Conservation (phyloP, 2,113 vertebrate genomes). For the Trogon melanurus region DNA sequence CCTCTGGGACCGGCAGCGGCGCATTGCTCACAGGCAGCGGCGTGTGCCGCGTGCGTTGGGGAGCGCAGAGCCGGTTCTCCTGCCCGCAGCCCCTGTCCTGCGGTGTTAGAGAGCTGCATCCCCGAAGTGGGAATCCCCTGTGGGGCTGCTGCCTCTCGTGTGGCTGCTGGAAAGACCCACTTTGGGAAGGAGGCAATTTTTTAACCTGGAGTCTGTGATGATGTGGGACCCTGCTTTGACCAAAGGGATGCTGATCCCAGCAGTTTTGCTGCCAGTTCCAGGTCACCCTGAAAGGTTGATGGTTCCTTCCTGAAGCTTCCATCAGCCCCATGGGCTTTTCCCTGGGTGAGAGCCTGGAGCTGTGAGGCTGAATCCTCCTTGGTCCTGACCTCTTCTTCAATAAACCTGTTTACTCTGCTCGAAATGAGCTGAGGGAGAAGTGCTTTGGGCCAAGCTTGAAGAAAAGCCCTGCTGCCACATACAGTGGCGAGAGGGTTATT, state of each 20-base stretch:
- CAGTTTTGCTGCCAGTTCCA: not conserved
- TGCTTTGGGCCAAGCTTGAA: not conserved
- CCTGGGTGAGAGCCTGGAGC: not conserved
- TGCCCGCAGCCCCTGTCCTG: fast-evolving
- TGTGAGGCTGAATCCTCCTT: not conserved
- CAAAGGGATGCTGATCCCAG: not conserved
- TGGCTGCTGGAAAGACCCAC: fast-evolving
- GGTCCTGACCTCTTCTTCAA: not conserved
- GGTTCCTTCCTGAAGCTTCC: not conserved
- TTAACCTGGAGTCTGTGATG: not conserved
- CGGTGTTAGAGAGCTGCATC: fast-evolving
- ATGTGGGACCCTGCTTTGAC: not conserved
- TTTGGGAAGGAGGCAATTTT: not conserved
- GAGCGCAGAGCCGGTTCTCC: not conserved
- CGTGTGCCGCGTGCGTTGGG: fast-evolving
- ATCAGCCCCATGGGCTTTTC: not conserved
- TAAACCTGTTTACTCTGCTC: not conserved
- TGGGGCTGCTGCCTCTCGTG: not conserved
- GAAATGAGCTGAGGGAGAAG: not conserved
- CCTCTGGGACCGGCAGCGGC: not conserved
- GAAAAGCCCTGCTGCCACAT: not conserved
- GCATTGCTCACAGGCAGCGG: fast-evolving
- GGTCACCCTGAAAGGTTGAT: not conserved
- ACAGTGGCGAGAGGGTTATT: not conserved
- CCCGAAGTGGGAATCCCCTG: not conserved